phyloP scores from a whole-genome alignment of 2,113 vertebrate species.

The Cebidichthys violaceus region DNA sequence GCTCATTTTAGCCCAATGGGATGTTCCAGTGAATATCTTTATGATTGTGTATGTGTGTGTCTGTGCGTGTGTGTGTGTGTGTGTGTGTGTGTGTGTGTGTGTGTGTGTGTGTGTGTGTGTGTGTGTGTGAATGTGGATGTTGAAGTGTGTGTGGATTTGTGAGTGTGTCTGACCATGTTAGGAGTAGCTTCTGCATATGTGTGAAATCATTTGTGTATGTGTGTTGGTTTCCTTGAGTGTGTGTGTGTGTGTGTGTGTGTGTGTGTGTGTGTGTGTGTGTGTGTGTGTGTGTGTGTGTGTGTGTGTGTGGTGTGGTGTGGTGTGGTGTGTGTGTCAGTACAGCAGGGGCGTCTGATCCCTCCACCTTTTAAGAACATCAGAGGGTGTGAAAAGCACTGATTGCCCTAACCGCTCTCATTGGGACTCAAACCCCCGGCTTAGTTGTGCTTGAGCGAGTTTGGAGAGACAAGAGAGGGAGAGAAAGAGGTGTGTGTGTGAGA shows the following conservation, averaged over 20 bases:
- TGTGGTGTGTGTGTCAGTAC: conserved; percentile 62
- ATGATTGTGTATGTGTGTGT: not conserved
- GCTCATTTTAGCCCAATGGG: conserved; percentile 19
- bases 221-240: conserved; percentile 5
- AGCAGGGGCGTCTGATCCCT: conserved; percentile 79
- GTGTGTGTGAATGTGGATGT: not conserved
- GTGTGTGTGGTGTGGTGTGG: conserved; percentile 50
- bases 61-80: not conserved
- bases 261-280: conserved; percentile 10
- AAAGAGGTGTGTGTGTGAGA: conserved; percentile 15
- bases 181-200: conserved; percentile 20
- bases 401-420: conserved; percentile 83
- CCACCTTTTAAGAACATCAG: conserved; percentile 84
- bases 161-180: conserved; percentile 22
- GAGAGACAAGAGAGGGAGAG: conserved; percentile 73
- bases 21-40: conserved; percentile 9
- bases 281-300: conserved; percentile 42
- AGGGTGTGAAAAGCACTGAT: conserved; percentile 84
- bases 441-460: conserved; percentile 82
- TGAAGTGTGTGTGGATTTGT: conserved; percentile 23
- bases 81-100: conserved; percentile 2
- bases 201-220: conserved; percentile 26
- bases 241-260: not conserved
- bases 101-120: not conserved
- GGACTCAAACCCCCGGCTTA: conserved; percentile 82